Base-by-base conservation (phyloP, 1,140 invertebrate genomes). In the Achatina immaculata region DNA sequence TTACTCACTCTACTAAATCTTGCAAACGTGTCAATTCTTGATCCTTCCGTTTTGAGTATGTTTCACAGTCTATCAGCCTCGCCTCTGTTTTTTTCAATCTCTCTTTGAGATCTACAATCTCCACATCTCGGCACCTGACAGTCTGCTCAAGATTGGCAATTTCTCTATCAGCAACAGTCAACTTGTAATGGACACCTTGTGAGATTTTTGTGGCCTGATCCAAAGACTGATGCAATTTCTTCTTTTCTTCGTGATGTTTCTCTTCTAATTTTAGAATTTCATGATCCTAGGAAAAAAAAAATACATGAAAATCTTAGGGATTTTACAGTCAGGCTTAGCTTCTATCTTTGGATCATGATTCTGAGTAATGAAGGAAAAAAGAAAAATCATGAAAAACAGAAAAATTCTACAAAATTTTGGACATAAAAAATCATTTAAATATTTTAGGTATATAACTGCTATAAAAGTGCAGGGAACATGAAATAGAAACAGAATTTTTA, bases 281-380 rank as follows among this genome's bases (percentile, higher is more conserved):
- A 45, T 85, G 87, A 62, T 89, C 87, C 88, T 89, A 82, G 31
- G 76, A n/a, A 9, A 40, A n/a, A n/a, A n/a, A n/a, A n/a, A n/a
- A n/a, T n/a, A n/a, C n/a, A n/a, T n/a, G n/a, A 16, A 55, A 55
- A 55, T 16, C n/a, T 55, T 55, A n/a, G n/a, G 28, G 55, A 84
- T 77, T n/a, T 85, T 83, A 31, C 82, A 86, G 42, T 87, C 85
- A 85, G 87, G 78, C n/a, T 81, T 55, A 55, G n/a, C 51, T 55
- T 55, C n/a, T 14, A 14, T 16, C 51, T 16, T 16, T 16, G 14
- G n/a, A 16, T n/a, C n/a, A n/a, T n/a, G n/a, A n/a, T n/a, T n/a
- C n/a, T n/a, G n/a, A n/a, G n/a, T n/a, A n/a, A n/a, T n/a, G n/a
- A n/a, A n/a, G n/a, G n/a, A n/a, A n/a, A n/a, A n/a, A n/a, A n/a